Evolutionary conservation across 2,113 vertebrate genomes (phyloP).

Genomic region (Fregata magnificens): DNA sequence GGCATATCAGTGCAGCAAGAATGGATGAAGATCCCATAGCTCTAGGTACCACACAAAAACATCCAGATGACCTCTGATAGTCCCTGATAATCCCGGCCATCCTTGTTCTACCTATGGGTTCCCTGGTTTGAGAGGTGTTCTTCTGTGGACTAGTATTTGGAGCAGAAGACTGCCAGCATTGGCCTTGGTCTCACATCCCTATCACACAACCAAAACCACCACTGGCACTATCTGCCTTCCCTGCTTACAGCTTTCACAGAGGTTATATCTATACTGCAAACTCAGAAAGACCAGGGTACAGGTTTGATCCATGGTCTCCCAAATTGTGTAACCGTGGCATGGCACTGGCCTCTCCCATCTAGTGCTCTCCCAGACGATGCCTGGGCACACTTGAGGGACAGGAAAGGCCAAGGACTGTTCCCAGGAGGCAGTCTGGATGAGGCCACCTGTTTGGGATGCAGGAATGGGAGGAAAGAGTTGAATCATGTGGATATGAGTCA

Average conservation of each 20-base stretch:
- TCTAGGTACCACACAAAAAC: background rate
- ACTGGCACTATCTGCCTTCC: background rate
- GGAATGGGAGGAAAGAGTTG: background rate
- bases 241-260: background rate
- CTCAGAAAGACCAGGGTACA: background rate
- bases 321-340: background rate
- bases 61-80: background rate
- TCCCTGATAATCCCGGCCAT: background rate
- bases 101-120: background rate
- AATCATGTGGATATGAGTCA: constrained; percentile 15
- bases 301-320: background rate
- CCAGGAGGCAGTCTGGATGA: background rate
- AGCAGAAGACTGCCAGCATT: background rate
- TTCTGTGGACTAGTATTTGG: background rate
- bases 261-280: background rate
- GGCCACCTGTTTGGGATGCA: constrained; percentile 3
- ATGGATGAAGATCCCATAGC: background rate
- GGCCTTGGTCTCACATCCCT: background rate
- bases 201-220: background rate
- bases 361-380: background rate
- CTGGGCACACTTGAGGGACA: background rate
- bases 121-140: background rate
- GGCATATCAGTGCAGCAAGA: background rate
- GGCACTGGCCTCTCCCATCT: background rate
- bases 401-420: background rate